Evolutionary conservation across 2,888 invertebrate genomes (phyloP), one percentile per base, ranked within the genome.

Genomic region (Latrodectus hesperus): DNA sequence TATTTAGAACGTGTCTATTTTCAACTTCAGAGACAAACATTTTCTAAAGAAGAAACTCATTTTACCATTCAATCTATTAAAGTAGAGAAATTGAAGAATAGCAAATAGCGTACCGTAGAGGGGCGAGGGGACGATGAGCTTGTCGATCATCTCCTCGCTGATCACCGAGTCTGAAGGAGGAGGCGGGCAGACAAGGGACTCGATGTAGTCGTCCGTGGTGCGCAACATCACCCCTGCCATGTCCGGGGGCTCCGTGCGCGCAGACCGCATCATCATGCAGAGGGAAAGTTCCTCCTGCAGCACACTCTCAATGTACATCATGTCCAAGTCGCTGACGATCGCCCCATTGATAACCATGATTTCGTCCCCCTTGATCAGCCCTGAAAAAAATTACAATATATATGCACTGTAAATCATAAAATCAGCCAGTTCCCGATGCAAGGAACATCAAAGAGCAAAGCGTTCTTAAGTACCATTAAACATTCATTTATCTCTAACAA

Each of bases 331-430:
- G 92, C 97, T 97, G 91, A 99, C 98, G 93, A 98, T 97, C 91
- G 98, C 98, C 90, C 98, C 97, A 94, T 99, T 99, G 94, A 99
- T 98, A 93, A 99, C 98, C 96, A 99, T 97, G 93, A 99, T 98
- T 94, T 99, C 99, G 93, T 99, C 99, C 91, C 98, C 96, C 94
- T 98, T 97, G 93, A 98, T 97, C 92, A 99, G 96, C 92, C 98
- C 98, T 98, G 91, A 11, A 4, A 65, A 60, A 5, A 26, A 49
- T n/a, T 8, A 68, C 55, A 11, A 16, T 10, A 71, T 71, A 17
- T 17, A 12, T 49, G 26, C 71, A 38, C 49, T 38, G 71, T 26
- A 71, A 49, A 68, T 26, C 0, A 17, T 22, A n/a, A 17, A n/a
- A 8, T 8, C 26, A 22, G 16, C 11, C 17, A 68, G 1, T 68